Base-by-base conservation (phyloP, 2,113 vertebrate species). In the Brachypteracias leptosomus region DNA sequence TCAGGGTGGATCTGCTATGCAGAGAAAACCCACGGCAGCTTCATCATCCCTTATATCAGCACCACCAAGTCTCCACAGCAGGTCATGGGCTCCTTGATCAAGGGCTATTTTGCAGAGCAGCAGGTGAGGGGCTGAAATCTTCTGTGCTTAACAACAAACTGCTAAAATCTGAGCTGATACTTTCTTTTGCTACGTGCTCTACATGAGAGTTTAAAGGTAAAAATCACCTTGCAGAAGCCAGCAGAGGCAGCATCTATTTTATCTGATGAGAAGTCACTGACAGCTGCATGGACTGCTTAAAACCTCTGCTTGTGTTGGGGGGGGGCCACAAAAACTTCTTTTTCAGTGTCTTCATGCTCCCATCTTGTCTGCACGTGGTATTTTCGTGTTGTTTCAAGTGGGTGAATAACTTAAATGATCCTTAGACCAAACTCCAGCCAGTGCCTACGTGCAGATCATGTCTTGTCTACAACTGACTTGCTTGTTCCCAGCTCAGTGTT, bases 1-100 rank as follows among this genome's bases (percentile, higher is more conserved):
- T 26, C 96, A 99, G 99, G 99, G 33, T 99, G 99, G 99, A 99
- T 99, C 95, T 99, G 99, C 97, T 99, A 99, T 0, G 99, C 99
- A 8, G 99, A 99, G 98, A 99, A 99, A 96, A 99, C 99, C 29
- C 99, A 99, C 0, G 99, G 99, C 57, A 98, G 98, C 16, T 97
- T 98, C 85, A 98, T 99, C 91, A 97, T 99, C 13, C 99, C 99
- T 11, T 98, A 99, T 78, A 98, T 99, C 96, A 99, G 99, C 67
- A 98, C 98, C 4, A 98, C 98, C 55, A 99, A 98, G 83, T 99
- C 99, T 33, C 99, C 99, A 0, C 99, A 99, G 98, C 99, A 99
- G 97, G 98, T 99, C 91, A 99, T 99, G 99, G 99, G 99, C 58
- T 98, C 98, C 35, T 90, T 99, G 93, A 96, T 99, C 87, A 99